Evolutionary conservation across 1,140 invertebrate species (phyloP).

Genomic region (Pissodes strobi): DNA sequence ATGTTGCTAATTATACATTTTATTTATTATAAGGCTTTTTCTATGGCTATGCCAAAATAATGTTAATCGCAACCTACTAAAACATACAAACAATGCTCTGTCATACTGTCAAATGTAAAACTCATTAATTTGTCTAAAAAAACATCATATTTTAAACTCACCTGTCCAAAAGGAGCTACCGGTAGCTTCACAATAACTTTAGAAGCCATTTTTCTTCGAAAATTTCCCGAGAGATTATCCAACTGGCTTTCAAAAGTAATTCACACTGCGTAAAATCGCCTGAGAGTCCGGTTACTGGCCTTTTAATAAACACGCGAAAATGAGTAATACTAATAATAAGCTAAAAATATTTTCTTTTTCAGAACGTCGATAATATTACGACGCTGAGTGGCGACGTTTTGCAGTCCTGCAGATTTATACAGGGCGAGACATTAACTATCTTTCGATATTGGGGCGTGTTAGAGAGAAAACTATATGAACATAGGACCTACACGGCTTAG

Average conservation of each 20-base stretch:
- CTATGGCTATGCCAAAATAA: no score
- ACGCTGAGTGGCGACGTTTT: not conserved
- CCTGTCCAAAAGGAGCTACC: constrained; percentile 65
- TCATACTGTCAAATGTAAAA: no score
- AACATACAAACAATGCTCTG: no score
- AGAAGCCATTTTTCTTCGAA: constrained; percentile 61
- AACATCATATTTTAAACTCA: constrained; percentile 52
- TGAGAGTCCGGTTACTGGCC: constrained; percentile 8
- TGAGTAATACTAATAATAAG: constrained; percentile 24
- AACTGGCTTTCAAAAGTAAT: not conserved
- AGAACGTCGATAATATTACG: constrained; percentile 4
- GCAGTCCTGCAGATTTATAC: no score
- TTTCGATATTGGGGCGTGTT: no score
- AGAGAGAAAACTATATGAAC: no score
- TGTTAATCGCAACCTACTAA: no score
- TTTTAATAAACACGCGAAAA: constrained; percentile 17
- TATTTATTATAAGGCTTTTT: no score
- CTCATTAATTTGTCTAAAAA: no score
- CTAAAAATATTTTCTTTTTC: constrained; percentile 21
- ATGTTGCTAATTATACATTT: no score
- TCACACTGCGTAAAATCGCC: constrained; percentile 5
- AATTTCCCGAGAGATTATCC: not conserved
- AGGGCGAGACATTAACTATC: no score
- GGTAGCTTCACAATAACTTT: constrained; percentile 68
- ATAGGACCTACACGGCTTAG: no score